These are phyloP conservation scores for Pseudomyrmex concolor DNA, from an alignment of 1,140 invertebrate species.

Conservation along the genomic window DNA sequence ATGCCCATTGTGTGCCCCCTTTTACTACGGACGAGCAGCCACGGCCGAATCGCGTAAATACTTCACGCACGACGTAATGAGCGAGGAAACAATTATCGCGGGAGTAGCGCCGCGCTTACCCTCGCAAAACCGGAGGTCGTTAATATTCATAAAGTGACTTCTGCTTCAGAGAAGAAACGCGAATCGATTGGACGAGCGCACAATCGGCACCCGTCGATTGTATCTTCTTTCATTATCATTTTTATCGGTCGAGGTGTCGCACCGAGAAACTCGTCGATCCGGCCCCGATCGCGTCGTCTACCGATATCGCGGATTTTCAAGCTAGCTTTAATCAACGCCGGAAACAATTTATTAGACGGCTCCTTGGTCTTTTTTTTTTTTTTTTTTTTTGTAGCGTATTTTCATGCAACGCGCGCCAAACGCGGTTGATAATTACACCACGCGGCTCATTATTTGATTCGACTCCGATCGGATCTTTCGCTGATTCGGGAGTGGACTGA, in stretches of 20 bases:
- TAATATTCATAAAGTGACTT: conserved; percentile 56
- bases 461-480: conserved; percentile 17
- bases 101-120: not conserved
- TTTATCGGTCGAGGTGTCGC: conserved; percentile 32
- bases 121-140: conserved; percentile 45
- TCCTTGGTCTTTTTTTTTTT: conserved; percentile 21
- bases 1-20: conserved; percentile 16
- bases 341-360: conserved; percentile 53
- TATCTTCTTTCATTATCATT: conserved; percentile 58
- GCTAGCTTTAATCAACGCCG: not conserved
- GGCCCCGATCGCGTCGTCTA: not conserved
- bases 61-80: conserved; percentile 45
- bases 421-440: conserved; percentile 37
- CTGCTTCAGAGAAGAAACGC: conserved; percentile 15
- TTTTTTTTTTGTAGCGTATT: too few relatives aligned
- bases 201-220: conserved; percentile 36
- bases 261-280: conserved; percentile 41
- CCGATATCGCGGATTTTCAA: conserved; percentile 30
- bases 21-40: not conserved
- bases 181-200: conserved; percentile 34
- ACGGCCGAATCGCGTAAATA: conserved; percentile 46
- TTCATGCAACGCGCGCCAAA: conserved; percentile 8
- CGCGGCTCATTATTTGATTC: conserved; percentile 38
- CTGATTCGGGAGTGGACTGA: conserved; percentile 34
- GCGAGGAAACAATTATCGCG: conserved; percentile 49